Evolutionary conservation across 2,797 vertebrate species (phyloP), one percentile per base, ranked within the genome.

Genomic region (Okamejei kenojei): DNA sequence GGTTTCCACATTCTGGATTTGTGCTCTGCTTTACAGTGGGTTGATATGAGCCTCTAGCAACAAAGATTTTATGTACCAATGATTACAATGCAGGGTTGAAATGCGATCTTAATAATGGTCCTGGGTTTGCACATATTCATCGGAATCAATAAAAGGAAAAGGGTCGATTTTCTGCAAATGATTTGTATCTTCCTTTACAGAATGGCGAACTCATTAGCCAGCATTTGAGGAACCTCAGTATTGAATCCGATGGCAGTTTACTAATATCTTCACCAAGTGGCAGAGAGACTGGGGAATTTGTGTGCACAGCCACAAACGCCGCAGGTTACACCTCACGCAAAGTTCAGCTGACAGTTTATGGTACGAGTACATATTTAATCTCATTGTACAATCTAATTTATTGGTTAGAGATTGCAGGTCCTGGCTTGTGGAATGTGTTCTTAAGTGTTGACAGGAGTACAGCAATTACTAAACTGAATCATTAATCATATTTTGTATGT

Each of bases 301-400:
- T 97, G 92, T 99, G 99, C 94, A 98, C 97, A 0, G 99, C 98
- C 94, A 97, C 97, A 93, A 99, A 99, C 0, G 96, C 97, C 7
- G 99, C 98, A 0, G 99, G 99, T 93, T 97, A 96, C 0, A 96
- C 97, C 93, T 97, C 97, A 6, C 97, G 97, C 94, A 99, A 98
- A 95, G 98, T 99, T 93, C 99, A 99, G 93, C 97, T 99, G 94
- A 99, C 98, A 0, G 98, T 99, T 94, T 99, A 99, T 4, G 98
- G 99, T 99, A 96, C 95, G 96, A 93, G 38, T 21, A n/a, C 91
- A 92, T 21, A 92, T 93, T 86, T 54, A 73, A 76, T 68, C n/a
- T 92, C 54, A 73, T 92, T 23, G n/a, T 92, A 38, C 21, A 54
- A 38, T 71, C 61, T 23, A 26, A 32, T 8, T 26, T 45, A 91